Evolutionary conservation across 2,113 vertebrate species (phyloP), one percentile per base, ranked within the genome.

Genomic region (Mirza zaza): DNA sequence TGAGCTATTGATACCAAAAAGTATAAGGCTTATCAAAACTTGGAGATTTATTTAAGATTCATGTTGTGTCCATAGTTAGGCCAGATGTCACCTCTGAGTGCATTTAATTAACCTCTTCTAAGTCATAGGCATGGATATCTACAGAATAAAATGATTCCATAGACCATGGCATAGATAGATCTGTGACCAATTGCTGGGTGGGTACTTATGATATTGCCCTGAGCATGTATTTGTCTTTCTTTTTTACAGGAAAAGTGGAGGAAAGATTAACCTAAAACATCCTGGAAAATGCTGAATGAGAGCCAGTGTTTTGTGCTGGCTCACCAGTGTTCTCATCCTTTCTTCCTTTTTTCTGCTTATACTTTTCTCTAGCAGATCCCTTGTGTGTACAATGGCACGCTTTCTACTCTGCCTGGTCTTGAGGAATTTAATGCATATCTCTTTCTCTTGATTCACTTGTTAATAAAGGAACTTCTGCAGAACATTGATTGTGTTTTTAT

Each of bases 261-360:
- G 98, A 65, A 98, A 97, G 84, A 95, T 98, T 83, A 97, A 4
- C 59, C 95, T 98, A 87, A 98, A 98, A 67, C 96, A 97, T 34
- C 18, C 8, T 4, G 98, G 98, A 79, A 88, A 97, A 92, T 98
- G 98, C 93, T 98, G 94, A 98, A 82, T 23, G 7, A 13, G 3
- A 55, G 17, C 52, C 42, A 11, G 2, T 2, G 20, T 42, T 84
- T 29, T n/a, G 2, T 34, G 20, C 48, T 63, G 39, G 45, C 32
- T 50, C 48, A 7, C 36, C 39, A 6, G 9, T 20, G 81, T 14
- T 52, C 13, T 63, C 13, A 1, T 29, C 8, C 20, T 84, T 36
- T 55, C 71, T 84, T 39, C 55, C 25, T 95, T 27, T 20, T n/a
- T 48, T 94, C 27, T 81, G 70, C 85, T 85, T 94, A 96, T 87